Conservation (phyloP, 2,113 vertebrate genomes). For the Philantomba maxwellii region DNA sequence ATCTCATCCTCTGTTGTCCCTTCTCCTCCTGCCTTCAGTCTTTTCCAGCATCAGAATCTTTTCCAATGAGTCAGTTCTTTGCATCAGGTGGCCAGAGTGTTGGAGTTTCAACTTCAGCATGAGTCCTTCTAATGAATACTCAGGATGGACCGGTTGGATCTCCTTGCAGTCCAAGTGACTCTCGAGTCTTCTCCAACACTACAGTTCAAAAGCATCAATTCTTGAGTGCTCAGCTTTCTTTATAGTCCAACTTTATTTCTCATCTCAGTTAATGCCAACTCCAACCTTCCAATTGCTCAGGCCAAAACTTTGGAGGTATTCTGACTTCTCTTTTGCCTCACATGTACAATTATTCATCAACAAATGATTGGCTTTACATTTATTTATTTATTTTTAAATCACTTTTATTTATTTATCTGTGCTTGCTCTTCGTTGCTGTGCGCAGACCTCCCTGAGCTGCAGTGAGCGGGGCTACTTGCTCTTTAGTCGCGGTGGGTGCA, state of each 20-base stretch:
- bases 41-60: neutral
- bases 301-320: neutral
- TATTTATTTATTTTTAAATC: neutral
- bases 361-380: neutral
- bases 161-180: neutral
- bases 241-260: neutral
- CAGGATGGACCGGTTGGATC: neutral
- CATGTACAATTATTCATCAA: neutral
- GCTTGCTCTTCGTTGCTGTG: neutral
- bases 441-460: neutral
- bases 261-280: neutral
- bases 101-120: neutral
- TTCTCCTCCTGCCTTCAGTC: neutral
- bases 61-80: neutral
- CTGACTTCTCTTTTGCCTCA: neutral
- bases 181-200: neutral
- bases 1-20: neutral
- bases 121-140: neutral
- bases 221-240: neutral
- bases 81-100: neutral
- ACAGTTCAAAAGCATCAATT: neutral
- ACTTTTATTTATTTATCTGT: neutral
- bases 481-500: neutral
- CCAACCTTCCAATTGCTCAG: neutral
- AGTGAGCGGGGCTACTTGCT: accelerated